phyloP scores from a whole-genome alignment of 2,888 invertebrate species.

The Blastobasis adustella region DNA sequence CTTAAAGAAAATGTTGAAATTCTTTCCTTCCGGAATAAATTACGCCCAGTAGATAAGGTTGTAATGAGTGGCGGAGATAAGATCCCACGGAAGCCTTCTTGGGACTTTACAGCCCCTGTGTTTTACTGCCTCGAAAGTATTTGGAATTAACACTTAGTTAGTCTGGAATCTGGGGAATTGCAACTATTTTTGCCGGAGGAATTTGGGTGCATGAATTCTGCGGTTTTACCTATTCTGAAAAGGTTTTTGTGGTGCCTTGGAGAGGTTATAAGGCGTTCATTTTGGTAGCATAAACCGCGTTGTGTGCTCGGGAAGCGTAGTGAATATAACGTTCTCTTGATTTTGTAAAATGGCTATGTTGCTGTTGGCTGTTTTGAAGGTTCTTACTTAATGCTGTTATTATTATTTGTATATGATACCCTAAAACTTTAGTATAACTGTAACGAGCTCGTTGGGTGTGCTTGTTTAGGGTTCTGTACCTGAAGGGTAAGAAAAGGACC shows the following conservation, averaged over 20 bases:
- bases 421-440: too few species aligned
- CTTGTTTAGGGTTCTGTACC: too few species aligned
- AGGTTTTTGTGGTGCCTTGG: background rate
- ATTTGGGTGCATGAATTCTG: constrained; percentile 5
- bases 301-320: too few species aligned
- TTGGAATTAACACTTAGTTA: constrained; percentile 11
- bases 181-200: constrained; percentile 4
- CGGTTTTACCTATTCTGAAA: background rate
- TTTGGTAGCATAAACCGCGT: too few species aligned
- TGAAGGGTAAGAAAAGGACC: too few species aligned
- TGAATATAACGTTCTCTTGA: too few species aligned
- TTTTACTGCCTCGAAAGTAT: constrained; percentile 6
- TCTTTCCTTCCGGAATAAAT: constrained; percentile 9
- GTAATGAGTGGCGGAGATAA: constrained; percentile 12
- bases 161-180: constrained; percentile 4
- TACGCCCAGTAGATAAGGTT: constrained; percentile 7
- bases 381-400: too few species aligned
- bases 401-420: too few species aligned
- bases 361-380: too few species aligned
- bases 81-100: constrained; percentile 1
- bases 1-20: background rate
- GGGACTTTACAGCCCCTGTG: constrained; percentile 7
- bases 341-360: too few species aligned
- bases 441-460: too few species aligned
- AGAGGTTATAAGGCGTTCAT: background rate